Base-by-base conservation (phyloP, 2,888 invertebrate species). In the Reticulitermes lucifugus region DNA sequence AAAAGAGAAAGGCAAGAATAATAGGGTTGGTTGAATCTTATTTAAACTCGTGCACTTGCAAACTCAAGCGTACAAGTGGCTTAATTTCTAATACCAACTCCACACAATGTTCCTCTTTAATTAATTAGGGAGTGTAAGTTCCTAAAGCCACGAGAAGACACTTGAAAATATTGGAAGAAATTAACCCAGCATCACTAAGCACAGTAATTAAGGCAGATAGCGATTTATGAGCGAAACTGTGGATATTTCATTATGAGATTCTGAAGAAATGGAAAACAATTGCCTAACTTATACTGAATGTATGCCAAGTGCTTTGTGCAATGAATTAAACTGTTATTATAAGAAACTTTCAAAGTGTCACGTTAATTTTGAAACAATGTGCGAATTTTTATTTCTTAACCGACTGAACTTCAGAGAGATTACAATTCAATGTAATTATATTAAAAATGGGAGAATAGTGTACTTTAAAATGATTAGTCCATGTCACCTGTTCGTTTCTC, bases 81-180 rank as follows among this genome's bases (percentile, higher is more conserved):
- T 35, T 73, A 12, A 35, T 41, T 73, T 73, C 73, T 73, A 73
- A 73, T 73, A 73, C 73, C 41, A 21, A 41, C 73, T 35, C 0
- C 73, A 73, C 73, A 73, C 73, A 73, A 73, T 73, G 73, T 73
- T 35, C 73, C 73, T 73, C 73, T 73, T 73, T 73, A 73, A 73
- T 73, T 73, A 73, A 73, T 73, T 73, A 73, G 35, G 21, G 41
- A 12, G 41, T 41, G 41, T 18, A 25, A 70, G 70, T 41, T 73
- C 18, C 35, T 73, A 3, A 73, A 73, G 73, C 73, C 73, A 73
- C 73, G 73, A 73, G 73, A 41, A 73, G 73, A 73, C 73, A 73
- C 73, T 73, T 73, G 6, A 73, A 73, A 73, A 73, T 73, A 73
- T 41, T 73, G 73, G 73, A 73, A 73, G 73, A 73, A 73, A 73